These are phyloP conservation scores for Zeuzera pyrina DNA, from an alignment of 2,888 invertebrate genomes.

Conservation along the genomic window DNA sequence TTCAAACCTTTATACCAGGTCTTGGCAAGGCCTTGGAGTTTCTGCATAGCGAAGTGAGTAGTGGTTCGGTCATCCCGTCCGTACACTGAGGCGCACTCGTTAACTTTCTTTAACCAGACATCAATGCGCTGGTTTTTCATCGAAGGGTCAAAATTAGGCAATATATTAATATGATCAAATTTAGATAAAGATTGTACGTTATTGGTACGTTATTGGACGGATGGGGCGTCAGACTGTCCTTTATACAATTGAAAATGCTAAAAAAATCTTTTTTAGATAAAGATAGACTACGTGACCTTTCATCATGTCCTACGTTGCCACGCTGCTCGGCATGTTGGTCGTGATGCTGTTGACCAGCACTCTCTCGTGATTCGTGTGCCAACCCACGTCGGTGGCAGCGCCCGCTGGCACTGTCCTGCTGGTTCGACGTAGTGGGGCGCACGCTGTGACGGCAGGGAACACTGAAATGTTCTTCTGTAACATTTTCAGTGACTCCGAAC, in stretches of 20 bases:
- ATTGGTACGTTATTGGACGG: too few relatives aligned
- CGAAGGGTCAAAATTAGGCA: slow-evolving; percentile 15
- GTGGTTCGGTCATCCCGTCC: slow-evolving; percentile 8
- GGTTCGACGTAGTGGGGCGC: too few relatives aligned
- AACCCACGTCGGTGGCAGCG: too few relatives aligned
- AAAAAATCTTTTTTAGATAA: slow-evolving; percentile 5
- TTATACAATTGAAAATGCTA: slow-evolving; percentile 6
- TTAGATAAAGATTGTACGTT: too few relatives aligned
- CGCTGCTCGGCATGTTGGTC: background rate
- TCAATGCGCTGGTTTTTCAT: slow-evolving; percentile 12
- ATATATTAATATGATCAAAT: too few relatives aligned
- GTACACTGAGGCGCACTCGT: slow-evolving; percentile 11
- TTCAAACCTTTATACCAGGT: slow-evolving; percentile 8
- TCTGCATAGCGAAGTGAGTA: slow-evolving; percentile 9
- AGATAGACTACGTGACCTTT: slow-evolving; percentile 6
- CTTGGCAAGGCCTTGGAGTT: slow-evolving; percentile 8
- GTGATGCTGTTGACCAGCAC: background rate
- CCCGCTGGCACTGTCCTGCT: too few relatives aligned
- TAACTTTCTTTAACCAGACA: slow-evolving; percentile 11
- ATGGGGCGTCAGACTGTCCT: slow-evolving; percentile 2
- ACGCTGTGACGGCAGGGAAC: too few relatives aligned
- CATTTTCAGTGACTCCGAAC: too few relatives aligned
- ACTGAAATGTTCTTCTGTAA: too few relatives aligned
- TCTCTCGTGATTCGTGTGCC: background rate
- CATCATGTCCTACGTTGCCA: background rate